Percentiles rank a stretch among this genome's conserved stretches.
These are phyloP conservation scores for Hiodon tergisus DNA, from an alignment of 2,113 vertebrate species.

Conservation along the genomic window DNA sequence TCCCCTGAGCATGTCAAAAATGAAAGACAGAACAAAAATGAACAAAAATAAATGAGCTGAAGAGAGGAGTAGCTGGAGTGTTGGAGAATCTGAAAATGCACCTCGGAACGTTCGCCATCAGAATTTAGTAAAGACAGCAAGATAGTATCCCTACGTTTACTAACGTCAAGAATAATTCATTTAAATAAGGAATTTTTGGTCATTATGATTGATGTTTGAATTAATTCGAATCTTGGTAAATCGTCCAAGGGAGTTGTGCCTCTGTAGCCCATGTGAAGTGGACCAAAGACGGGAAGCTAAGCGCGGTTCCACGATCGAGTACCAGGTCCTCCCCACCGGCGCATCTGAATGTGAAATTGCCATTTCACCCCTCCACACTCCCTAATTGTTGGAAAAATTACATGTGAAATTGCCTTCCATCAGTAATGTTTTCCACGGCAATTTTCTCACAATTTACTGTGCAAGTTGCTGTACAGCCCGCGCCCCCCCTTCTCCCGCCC, in stretches of 20 bases:
- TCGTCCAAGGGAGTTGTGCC: slow-evolving; percentile 53
- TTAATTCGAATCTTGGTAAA: slow-evolving; percentile 54
- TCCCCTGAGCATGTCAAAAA: too few relatives aligned
- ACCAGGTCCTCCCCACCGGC: slow-evolving; percentile 69
- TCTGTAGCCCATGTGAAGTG: slow-evolving; percentile 54
- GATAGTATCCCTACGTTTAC: too few relatives aligned
- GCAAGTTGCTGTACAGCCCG: slow-evolving; percentile 60
- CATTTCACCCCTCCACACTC: slow-evolving; percentile 91
- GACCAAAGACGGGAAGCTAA: slow-evolving; percentile 55
- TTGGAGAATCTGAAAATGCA: too few relatives aligned
- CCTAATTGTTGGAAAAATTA: slow-evolving; percentile 92
- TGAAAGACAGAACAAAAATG: too few relatives aligned
- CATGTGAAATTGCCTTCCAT: slow-evolving; percentile 91
- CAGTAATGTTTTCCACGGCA: slow-evolving; percentile 71
- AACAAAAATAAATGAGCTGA: too few relatives aligned
- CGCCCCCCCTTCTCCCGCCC: slow-evolving; percentile 45
- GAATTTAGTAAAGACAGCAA: too few relatives aligned
- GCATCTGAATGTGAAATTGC: slow-evolving; percentile 81
- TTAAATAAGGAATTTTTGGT: too few relatives aligned
- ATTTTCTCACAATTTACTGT: slow-evolving; percentile 61
- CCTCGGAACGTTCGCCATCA: too few relatives aligned
- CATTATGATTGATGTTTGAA: slow-evolving; percentile 63
- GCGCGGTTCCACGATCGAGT: slow-evolving; percentile 53
- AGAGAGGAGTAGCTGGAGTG: too few relatives aligned
- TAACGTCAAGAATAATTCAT: too few relatives aligned